Conservation (phyloP, 2,113 vertebrate species). For the Pseudopodoces humilis region DNA sequence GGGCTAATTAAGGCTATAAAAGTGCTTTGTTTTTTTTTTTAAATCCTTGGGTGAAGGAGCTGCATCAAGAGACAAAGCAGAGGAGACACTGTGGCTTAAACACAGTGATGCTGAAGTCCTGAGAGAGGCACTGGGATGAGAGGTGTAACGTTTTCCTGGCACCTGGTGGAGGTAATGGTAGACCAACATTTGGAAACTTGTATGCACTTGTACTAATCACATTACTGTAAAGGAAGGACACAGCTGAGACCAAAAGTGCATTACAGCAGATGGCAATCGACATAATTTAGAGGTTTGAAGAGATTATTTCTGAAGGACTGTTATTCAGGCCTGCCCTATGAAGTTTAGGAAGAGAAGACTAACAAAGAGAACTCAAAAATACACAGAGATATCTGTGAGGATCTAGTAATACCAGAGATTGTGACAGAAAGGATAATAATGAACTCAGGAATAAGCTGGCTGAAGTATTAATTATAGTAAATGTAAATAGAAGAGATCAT, state of each 20-base stretch:
- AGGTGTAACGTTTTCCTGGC: neutral
- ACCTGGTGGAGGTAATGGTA: conserved; percentile 9
- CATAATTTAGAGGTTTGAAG: conserved; percentile 63
- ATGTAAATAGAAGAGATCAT: conserved; percentile 44
- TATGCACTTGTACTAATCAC: conserved; percentile 51
- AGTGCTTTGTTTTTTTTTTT: no score
- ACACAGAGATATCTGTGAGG: conserved; percentile 48
- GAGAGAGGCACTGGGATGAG: neutral
- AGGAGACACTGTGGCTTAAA: neutral
- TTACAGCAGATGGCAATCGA: conserved; percentile 63
- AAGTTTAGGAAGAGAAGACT: conserved; percentile 30
- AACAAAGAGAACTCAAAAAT: conserved; percentile 57
- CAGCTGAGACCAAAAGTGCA: conserved; percentile 62
- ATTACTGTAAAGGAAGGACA: conserved; percentile 63
- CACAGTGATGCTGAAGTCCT: neutral
- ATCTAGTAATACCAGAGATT: conserved; percentile 38
- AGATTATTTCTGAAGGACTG: conserved; percentile 68
- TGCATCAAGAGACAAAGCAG: neutral
- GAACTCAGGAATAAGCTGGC: conserved; percentile 29
- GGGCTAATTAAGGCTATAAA: neutral
- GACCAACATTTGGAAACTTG: conserved; percentile 58
- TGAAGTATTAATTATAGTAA: conserved; percentile 43
- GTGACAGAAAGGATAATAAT: conserved; percentile 25
- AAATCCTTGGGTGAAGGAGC: neutral
- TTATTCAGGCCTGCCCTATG: conserved; percentile 45